Conservation (phyloP, 1,140 invertebrate species). For the Temnothorax nylanderi region DNA sequence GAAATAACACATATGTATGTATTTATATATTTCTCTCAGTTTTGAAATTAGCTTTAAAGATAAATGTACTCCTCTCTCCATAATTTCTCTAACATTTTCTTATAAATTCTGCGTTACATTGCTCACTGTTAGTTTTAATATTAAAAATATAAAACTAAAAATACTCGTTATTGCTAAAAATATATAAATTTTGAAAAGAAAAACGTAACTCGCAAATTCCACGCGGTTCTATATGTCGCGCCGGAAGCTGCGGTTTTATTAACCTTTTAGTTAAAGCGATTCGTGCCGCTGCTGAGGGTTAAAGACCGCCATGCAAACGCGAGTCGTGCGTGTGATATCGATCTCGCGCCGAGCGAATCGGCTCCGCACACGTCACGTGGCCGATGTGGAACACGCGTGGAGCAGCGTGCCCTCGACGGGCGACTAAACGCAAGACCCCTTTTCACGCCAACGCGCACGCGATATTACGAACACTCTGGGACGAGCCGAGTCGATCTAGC, state of each 20-base stretch:
- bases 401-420: constrained; percentile 42
- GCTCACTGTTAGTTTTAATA: not conserved
- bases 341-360: constrained; percentile 64
- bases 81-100: not conserved
- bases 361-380: constrained; percentile 61
- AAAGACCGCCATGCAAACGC: constrained; percentile 62
- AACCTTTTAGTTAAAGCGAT: constrained; percentile 26
- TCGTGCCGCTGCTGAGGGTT: constrained; percentile 44
- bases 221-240: not conserved
- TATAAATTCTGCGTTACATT: not conserved
- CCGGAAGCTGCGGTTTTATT: constrained; percentile 36
- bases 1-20: not conserved
- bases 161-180: not conserved
- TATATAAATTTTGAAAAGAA: not conserved
- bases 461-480: constrained; percentile 29
- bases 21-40: not conserved
- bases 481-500: constrained; percentile 16
- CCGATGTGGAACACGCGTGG: constrained; percentile 59
- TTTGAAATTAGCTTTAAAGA: not conserved
- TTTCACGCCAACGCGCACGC: constrained; percentile 54
- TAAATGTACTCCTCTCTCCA: not conserved
- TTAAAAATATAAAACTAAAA: not conserved
- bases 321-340: constrained; percentile 63
- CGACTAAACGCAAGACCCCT: constrained; percentile 49
- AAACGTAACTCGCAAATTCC: not conserved